phyloP scores from a whole-genome alignment of 1,140 invertebrate species.

The Pentalonia nigronervosa region DNA sequence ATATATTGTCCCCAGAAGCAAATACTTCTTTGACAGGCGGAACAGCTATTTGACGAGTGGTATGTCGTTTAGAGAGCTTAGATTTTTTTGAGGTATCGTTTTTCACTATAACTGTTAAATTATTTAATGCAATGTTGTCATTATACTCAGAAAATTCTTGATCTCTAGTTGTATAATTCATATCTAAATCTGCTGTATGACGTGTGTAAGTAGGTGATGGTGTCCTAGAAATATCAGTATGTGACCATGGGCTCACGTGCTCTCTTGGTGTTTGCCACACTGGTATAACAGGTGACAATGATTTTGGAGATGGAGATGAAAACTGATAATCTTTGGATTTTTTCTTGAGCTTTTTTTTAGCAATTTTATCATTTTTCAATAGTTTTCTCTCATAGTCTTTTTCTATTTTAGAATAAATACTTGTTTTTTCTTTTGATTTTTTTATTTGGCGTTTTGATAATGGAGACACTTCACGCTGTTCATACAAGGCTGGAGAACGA shows the following conservation, averaged over 20 bases:
- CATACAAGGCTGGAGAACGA: constrained; percentile 48
- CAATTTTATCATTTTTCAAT: constrained; percentile 15
- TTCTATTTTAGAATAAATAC: constrained; percentile 54
- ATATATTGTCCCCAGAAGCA: constrained; percentile 88
- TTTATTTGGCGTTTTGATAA: constrained; percentile 40
- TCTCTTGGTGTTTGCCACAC: constrained; percentile 40
- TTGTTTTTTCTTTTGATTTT: constrained; percentile 52
- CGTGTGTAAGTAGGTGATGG: constrained; percentile 29
- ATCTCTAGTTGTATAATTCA: constrained; percentile 43
- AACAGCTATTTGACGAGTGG: constrained; percentile 61
- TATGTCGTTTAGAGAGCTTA: constrained; percentile 50
- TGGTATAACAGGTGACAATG: background rate
- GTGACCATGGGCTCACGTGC: constrained; percentile 20
- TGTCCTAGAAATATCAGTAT: constrained; percentile 50
- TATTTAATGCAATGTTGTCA: constrained; percentile 49
- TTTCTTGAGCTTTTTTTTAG: constrained; percentile 45
- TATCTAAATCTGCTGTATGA: constrained; percentile 17
- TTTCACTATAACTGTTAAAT: constrained; percentile 57
- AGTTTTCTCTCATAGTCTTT: constrained; percentile 44
- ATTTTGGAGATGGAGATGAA: constrained; percentile 24
- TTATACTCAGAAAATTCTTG: constrained; percentile 49
- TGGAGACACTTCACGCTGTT: constrained; percentile 44
- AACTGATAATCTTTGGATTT: constrained; percentile 49
- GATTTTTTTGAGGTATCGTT: constrained; percentile 62
- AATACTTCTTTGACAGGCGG: constrained; percentile 87